Evolutionary conservation across 2,888 invertebrate species (phyloP), one percentile per base, ranked within the genome.

Genomic region (Dryadula phaetusa): DNA sequence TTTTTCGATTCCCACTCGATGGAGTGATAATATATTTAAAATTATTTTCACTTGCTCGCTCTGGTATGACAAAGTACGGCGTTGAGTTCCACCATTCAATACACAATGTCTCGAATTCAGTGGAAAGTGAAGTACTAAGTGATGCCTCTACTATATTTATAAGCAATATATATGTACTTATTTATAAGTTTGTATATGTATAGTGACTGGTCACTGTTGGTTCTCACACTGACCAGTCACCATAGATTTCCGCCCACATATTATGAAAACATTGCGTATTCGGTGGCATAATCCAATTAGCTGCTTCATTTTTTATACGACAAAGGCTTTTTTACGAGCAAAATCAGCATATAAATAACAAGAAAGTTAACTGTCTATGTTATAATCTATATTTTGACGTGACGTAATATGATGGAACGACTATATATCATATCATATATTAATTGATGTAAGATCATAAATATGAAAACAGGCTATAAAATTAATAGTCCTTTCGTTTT

Each of bases 341-440:
- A 66, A 69, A 54, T 56, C 63, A 49, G 52, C 62, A 56, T 32
- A 64, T 64, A 67, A 64, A 66, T 66, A 67, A 64, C 66, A 70
- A 37, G 62, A 70, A 70, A 66, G 66, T 64, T 61, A 18, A 32
- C 62, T 25, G 16, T 49, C 8, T 25, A 28, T 28, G n/a, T n/a
- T n/a, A n/a, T 49, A 70, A 66, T 66, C 64, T 64, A 62, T 70
- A 56, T 67, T 64, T 64, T 64, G 64, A 66, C 69, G 47, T 37
- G 44, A 66, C 16, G 66, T 64, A 60, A 44, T 56, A 61, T 54
- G 25, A 10, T 34, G 25, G 32, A 42, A 32, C 3, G 42, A 18
- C 18, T 8, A 66, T 67, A 67, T 56, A 62, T 56, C 66, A 40
- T 20, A 62, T 62, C 62, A 69, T 65, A 46, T 60, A 69, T 56